Evolutionary conservation across 1,140 invertebrate species (phyloP).

Genomic region (Eueides isabella): DNA sequence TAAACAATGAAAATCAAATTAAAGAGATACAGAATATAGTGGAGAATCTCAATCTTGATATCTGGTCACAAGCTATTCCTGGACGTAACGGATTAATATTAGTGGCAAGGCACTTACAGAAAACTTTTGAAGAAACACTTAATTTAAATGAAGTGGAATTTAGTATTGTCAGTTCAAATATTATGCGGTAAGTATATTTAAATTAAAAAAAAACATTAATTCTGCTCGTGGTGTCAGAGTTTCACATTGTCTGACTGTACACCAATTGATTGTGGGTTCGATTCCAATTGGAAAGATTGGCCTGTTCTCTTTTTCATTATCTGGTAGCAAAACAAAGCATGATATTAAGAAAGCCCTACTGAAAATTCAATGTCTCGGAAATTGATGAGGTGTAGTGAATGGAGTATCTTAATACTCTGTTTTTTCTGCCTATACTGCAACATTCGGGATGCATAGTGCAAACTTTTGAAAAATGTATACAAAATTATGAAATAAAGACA

Average conservation of each 20-base stretch:
- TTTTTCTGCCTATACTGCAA: no score
- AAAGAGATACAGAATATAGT: constrained; percentile 1
- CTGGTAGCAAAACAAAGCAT: neutral
- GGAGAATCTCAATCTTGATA: constrained; percentile 25
- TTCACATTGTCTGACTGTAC: neutral
- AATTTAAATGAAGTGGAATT: constrained; percentile 22
- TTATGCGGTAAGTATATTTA: constrained; percentile 46
- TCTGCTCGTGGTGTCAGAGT: neutral
- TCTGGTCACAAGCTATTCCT: constrained; percentile 26
- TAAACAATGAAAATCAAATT: constrained; percentile 10
- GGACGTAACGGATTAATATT: constrained; percentile 31
- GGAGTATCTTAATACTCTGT: no score
- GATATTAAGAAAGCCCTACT: neutral
- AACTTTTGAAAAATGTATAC: no score
- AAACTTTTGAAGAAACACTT: constrained; percentile 36
- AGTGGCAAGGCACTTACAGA: constrained; percentile 36
- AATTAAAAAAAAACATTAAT: neutral
- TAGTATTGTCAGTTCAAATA: constrained; percentile 40
- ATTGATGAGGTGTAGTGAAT: no score
- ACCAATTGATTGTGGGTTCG: neutral
- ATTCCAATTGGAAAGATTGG: neutral
- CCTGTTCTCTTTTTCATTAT: neutral
- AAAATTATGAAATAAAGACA: no score
- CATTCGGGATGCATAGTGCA: no score
- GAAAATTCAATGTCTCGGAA: neutral